Conservation (phyloP, 2,113 vertebrate genomes). For the Chaetodon trifascialis region DNA sequence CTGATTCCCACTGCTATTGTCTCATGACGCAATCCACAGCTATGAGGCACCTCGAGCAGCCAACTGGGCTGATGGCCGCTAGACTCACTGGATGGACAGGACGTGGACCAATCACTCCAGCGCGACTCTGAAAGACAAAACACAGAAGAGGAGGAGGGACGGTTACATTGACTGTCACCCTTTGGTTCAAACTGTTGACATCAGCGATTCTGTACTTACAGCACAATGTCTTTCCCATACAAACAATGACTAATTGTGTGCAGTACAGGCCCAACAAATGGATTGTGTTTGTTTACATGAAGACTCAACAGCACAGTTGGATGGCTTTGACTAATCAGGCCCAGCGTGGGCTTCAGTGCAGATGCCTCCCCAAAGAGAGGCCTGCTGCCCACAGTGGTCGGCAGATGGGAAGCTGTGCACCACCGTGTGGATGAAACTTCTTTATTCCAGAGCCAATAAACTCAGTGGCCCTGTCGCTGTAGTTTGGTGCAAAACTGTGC, state of each 20-base stretch:
- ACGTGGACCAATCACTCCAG: slow-evolving; percentile 38
- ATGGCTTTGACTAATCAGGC: slow-evolving; percentile 49
- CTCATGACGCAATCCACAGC: slow-evolving; percentile 37
- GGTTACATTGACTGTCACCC: slow-evolving; percentile 22
- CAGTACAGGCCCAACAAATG: slow-evolving; percentile 31
- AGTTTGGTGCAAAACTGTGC: not conserved
- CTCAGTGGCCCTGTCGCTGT: not conserved
- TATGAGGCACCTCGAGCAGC: slow-evolving; percentile 12
- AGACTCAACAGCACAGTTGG: slow-evolving; percentile 50
- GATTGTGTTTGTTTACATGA: slow-evolving; percentile 70
- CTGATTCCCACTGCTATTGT: slow-evolving; percentile 57
- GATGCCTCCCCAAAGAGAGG: slow-evolving; percentile 33
- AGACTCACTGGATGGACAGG: slow-evolving; percentile 12
- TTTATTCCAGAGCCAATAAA: not conserved
- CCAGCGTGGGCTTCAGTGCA: slow-evolving; percentile 38
- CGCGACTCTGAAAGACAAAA: slow-evolving; percentile 68
- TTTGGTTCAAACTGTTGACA: slow-evolving; percentile 42
- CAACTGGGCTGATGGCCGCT: slow-evolving; percentile 20
- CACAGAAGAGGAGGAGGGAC: slow-evolving; percentile 17
- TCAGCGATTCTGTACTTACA: slow-evolving; percentile 29
- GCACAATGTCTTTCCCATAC: slow-evolving; percentile 4
- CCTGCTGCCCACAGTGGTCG: slow-evolving; percentile 15
- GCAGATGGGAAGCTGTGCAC: not conserved
- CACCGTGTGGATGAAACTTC: not conserved
- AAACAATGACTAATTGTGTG: slow-evolving; percentile 60